These are phyloP conservation scores for Encarsia formosa DNA, from an alignment of 2,888 invertebrate genomes.

Conservation along the genomic window DNA sequence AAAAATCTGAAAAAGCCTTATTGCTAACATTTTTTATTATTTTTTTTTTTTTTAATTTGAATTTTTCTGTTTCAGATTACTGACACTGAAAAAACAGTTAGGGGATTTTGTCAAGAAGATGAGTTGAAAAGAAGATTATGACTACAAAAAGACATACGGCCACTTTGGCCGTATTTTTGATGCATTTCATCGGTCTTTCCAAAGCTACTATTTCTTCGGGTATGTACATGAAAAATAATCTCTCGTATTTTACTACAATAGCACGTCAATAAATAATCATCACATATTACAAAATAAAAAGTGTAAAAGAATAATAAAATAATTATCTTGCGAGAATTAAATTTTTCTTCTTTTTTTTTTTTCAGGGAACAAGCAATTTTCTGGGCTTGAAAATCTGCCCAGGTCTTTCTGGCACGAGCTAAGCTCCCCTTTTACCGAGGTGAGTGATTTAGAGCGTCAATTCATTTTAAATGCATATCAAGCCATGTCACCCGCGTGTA, in stretches of 20 bases:
- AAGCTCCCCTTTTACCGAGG: slow-evolving; percentile 50
- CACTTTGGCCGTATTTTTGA: slow-evolving; percentile 46
- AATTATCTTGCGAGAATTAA: too few relatives aligned
- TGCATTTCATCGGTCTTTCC: slow-evolving; percentile 41
- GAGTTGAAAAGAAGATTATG: slow-evolving; percentile 46
- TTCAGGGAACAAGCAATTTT: slow-evolving; percentile 46
- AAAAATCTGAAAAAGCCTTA: too few relatives aligned
- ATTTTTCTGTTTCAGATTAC: slow-evolving; percentile 22
- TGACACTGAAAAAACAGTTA: slow-evolving; percentile 15
- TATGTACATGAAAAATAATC: too few relatives aligned
- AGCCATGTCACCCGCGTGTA: neutral
- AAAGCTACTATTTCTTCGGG: slow-evolving; percentile 38
- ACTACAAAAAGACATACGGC: slow-evolving; percentile 46
- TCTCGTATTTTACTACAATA: too few relatives aligned
- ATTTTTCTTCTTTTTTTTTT: slow-evolving; percentile 31
- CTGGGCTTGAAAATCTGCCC: slow-evolving; percentile 47
- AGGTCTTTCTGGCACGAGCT: slow-evolving; percentile 48
- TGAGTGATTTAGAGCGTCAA: slow-evolving; percentile 30
- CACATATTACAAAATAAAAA: too few relatives aligned
- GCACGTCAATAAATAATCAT: too few relatives aligned
- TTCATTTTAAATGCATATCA: slow-evolving; percentile 22
- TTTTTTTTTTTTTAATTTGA: too few relatives aligned
- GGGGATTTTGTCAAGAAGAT: slow-evolving; percentile 37
- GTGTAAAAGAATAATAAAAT: too few relatives aligned
- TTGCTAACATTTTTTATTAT: too few relatives aligned